Evolutionary conservation across 1,140 invertebrate genomes (phyloP).

Genomic region (Cherax destructor): DNA sequence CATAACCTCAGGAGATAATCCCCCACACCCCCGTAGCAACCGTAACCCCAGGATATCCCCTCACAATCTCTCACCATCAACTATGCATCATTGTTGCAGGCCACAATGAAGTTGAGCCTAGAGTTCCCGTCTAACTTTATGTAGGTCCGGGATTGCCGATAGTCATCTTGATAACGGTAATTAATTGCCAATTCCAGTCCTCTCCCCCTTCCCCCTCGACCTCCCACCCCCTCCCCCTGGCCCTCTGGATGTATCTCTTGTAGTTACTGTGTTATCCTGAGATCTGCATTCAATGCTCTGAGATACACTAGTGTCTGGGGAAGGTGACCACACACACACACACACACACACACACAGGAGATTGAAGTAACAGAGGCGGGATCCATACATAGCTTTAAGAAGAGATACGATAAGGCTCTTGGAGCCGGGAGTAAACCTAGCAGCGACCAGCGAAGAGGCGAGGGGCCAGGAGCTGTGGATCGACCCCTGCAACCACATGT

Average conservation of each 20-base stretch:
- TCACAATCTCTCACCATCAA: not conserved
- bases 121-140: not conserved
- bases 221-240: not conserved
- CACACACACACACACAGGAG: too few relatives aligned
- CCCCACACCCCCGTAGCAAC: too few relatives aligned
- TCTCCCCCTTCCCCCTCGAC: too few relatives aligned
- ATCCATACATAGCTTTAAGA: too few relatives aligned
- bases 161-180: slow-evolving; percentile 3
- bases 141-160: slow-evolving; percentile 19
- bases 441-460: too few relatives aligned
- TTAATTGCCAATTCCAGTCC: slow-evolving; percentile 14
- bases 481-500: too few relatives aligned
- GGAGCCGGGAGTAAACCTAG: too few relatives aligned
- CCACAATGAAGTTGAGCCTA: slow-evolving; percentile 10
- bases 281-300: not conserved
- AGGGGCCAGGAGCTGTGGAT: too few relatives aligned
- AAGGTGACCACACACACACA: not conserved
- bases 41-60: too few relatives aligned
- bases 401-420: too few relatives aligned
- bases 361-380: too few relatives aligned
- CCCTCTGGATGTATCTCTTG: not conserved
- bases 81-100: not conserved
- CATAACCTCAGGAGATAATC: not conserved
- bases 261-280: not conserved
- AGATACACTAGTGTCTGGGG: not conserved